Evolutionary conservation across 2,113 vertebrate species (phyloP), one percentile per base, ranked within the genome.

Genomic region (Zeus faber): DNA sequence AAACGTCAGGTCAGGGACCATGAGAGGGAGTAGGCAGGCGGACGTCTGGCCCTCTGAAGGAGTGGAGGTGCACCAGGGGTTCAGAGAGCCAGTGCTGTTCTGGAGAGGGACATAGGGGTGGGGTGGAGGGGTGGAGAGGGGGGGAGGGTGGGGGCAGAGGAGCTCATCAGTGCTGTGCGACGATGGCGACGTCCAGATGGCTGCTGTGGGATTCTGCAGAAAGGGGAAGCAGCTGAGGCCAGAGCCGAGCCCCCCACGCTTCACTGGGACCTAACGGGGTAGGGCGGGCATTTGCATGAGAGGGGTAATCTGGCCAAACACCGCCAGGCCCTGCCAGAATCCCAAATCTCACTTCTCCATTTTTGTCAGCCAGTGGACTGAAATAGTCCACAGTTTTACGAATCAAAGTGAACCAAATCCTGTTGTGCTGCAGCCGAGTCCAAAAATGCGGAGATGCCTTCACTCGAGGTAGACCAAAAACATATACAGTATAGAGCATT

Each of bases 261-360:
- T 92, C 89, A 90, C 87, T 87, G 84, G 92, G 91, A 93, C 89
- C 91, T 85, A 82, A 83, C 85, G 70, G 17, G 81, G 83, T 87
- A 87, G 87, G 88, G 85, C 87, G 85, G 83, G 80, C 65, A 94
- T 96, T 98, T 98, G 95, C 95, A 99, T 95, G 91, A 89, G 77
- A 89, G 85, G 91, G 89, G 94, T 91, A 91, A 94, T 93, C 90
- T 91, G 89, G 92, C 93, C 90, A 90, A 92, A 84, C 87, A 87
- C 6, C 85, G 83, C 86, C 75, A 70, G 86, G 89, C 89, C 88
- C 87, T 84, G 87, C 83, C 87, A 91, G 90, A 90, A 95, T 96
- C 91, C 78, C 90, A 88, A 73, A 88, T 92, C 92, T 98, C 95
- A 95, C 92, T 96, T 97, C 94, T 88, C 85, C 88, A 95, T 94